Conservation (phyloP, 2,797 vertebrate species). For the Tragelaphus eurycerus region DNA sequence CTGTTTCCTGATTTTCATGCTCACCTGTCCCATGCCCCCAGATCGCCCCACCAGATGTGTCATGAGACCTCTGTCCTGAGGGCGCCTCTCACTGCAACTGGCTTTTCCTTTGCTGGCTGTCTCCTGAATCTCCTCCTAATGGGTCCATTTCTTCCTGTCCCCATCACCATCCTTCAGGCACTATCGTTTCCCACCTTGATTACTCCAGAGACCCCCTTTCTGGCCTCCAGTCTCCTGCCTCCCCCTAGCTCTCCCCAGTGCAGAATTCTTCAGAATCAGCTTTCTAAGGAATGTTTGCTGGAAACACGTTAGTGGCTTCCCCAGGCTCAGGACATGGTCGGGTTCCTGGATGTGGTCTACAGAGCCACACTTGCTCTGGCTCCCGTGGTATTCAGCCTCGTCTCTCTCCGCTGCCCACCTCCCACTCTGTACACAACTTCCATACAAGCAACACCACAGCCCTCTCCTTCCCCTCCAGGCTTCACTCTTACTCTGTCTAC, state of each 20-base stretch:
- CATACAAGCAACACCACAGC: not conserved
- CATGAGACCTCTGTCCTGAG: accelerated
- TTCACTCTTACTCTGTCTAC: not conserved
- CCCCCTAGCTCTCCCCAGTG: not conserved
- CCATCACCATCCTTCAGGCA: not conserved
- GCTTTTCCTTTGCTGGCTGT: not conserved
- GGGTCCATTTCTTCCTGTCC: not conserved
- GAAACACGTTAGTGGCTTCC: not conserved
- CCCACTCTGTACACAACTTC: not conserved
- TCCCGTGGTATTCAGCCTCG: accelerated
- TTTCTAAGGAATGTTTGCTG: not conserved
- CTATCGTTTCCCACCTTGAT: not conserved
- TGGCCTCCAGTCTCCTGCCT: not conserved
- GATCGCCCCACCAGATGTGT: not conserved
- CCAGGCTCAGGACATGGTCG: no score
- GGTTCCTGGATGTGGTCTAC: not conserved
- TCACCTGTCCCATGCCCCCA: not conserved
- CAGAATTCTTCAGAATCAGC: no score
- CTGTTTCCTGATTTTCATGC: not conserved
- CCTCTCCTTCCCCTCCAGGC: not conserved
- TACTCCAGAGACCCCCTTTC: not conserved
- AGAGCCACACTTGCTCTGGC: not conserved
- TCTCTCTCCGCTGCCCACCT: not conserved
- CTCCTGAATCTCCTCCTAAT: not conserved
- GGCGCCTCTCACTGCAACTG: accelerated